phyloP scores from a whole-genome alignment of 2,113 vertebrate genomes.

The Lota lota region DNA sequence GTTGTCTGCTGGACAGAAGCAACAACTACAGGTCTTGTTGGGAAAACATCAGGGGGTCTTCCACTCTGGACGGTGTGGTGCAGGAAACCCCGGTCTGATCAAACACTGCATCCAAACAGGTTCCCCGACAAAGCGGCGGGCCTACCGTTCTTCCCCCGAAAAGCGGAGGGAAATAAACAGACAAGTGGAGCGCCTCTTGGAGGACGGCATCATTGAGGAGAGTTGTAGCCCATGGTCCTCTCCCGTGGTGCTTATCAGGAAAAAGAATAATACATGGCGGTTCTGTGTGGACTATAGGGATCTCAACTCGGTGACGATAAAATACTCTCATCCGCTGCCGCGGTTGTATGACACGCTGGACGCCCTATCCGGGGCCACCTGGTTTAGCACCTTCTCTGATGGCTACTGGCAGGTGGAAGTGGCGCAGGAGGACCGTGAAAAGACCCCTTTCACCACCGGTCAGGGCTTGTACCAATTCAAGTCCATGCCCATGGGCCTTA shows the following conservation, averaged over 20 bases:
- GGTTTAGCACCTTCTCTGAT: slow-evolving; percentile 26
- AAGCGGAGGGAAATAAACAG: slow-evolving; percentile 14
- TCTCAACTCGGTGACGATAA: slow-evolving; percentile 14
- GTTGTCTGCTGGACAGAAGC: neutral
- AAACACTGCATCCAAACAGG: neutral
- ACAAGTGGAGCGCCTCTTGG: too few relatives aligned
- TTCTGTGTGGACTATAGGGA: too few relatives aligned
- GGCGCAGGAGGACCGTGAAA: too few relatives aligned
- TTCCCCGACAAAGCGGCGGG: neutral
- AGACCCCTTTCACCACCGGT: slow-evolving; percentile 18
- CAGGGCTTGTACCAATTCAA: slow-evolving; percentile 21
- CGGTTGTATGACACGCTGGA: slow-evolving; percentile 11
- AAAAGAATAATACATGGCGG: neutral
- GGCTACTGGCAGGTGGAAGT: too few relatives aligned
- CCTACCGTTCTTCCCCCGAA: slow-evolving; percentile 8
- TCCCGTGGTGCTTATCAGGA: slow-evolving; percentile 4
- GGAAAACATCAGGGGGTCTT: neutral
- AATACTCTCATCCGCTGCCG: slow-evolving; percentile 19
- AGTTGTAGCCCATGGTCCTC: slow-evolving; percentile 16
- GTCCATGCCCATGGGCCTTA: slow-evolving; percentile 23
- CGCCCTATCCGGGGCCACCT: neutral
- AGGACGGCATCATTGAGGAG: slow-evolving; percentile 10
- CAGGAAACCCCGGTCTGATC: too few relatives aligned
- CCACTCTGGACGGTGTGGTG: too few relatives aligned
- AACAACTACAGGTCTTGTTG: neutral